Base-by-base conservation (phyloP, 2,888 invertebrate genomes). In the Thereva unica region DNA sequence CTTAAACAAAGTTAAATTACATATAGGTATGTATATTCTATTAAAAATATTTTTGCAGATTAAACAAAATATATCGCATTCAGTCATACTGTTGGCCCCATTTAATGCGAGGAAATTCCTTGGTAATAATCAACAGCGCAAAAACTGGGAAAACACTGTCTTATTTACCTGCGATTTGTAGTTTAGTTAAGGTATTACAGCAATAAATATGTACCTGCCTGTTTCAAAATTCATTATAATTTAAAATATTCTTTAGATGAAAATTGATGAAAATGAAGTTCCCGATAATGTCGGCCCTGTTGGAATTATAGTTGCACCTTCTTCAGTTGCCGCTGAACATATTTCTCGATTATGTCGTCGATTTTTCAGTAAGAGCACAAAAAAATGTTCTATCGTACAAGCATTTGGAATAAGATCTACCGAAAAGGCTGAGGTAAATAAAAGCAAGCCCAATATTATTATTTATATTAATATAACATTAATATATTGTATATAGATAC, bases 81-180 rank as follows among this genome's bases (percentile, higher is more conserved):
- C 92, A 93, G 74, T 84, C 85, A 0, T 87, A 88, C 63, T 83
- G 86, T 0, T 92, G 92, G 91, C 85, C 87, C 0, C 85, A 87
- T 2, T 83, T 91, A 52, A 78, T 87, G 49, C 83, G 88, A 44
- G 87, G 87, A 0, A 83, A 86, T 55, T 87, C 89, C 70, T 79
- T 89, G 1, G 84, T 89, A 59, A 83, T 89, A 68, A 82, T 92
- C 1, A 84, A 87, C 68, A 82, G 85, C 0, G 75, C 80, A 0
- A 78, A 79, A 9, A 84, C 86, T 61, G 91, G 91, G 0, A 91
- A 91, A 80, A 90, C 91, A 0, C 78, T 88, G 73, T 87, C 88
- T 0, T 91, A 89, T 75, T 75, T 89, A 37, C 86, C 90, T 9
- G 86, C 90, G 0, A 78, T 93, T 4, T 83, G 88, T 59, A 86